These are phyloP conservation scores for Bacillus rossius DNA, from an alignment of 1,140 invertebrate genomes.

Conservation along the genomic window DNA sequence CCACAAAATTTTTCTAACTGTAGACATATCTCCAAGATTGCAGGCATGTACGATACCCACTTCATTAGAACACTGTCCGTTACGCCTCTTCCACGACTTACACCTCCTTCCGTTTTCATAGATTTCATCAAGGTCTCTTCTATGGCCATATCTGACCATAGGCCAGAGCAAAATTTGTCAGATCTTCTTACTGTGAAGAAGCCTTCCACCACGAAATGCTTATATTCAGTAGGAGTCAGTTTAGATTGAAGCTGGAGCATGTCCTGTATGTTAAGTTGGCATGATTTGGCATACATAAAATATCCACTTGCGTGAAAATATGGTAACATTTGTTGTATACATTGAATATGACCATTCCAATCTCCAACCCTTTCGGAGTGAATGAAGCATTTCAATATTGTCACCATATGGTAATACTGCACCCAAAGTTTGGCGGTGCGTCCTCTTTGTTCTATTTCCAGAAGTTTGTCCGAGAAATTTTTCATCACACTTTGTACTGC, in stretches of 20 bases:
- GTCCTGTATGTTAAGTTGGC: no score
- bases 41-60: conserved; percentile 35
- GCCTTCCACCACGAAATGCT: conserved; percentile 34
- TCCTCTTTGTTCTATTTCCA: neutral
- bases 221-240: conserved; percentile 32
- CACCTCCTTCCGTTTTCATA: conserved; percentile 32
- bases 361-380: neutral
- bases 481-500: neutral
- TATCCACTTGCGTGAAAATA: conserved; percentile 42
- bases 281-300: conserved; percentile 44
- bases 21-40: conserved; percentile 22
- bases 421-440: neutral
- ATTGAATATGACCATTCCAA: conserved; percentile 30
- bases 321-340: conserved; percentile 40
- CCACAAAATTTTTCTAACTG: conserved; percentile 34
- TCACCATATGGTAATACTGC: neutral
- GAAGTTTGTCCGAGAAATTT: no score
- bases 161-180: conserved; percentile 41
- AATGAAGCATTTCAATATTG: neutral
- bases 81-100: conserved; percentile 26
- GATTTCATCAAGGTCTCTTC: conserved; percentile 38
- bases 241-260: conserved; percentile 32
- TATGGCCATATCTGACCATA: conserved; percentile 39
- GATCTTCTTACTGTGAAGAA: conserved; percentile 37
- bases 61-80: conserved; percentile 23